These are phyloP conservation scores for Xestobium rufovillosum DNA, from an alignment of 2,888 invertebrate species.

Conservation along the genomic window DNA sequence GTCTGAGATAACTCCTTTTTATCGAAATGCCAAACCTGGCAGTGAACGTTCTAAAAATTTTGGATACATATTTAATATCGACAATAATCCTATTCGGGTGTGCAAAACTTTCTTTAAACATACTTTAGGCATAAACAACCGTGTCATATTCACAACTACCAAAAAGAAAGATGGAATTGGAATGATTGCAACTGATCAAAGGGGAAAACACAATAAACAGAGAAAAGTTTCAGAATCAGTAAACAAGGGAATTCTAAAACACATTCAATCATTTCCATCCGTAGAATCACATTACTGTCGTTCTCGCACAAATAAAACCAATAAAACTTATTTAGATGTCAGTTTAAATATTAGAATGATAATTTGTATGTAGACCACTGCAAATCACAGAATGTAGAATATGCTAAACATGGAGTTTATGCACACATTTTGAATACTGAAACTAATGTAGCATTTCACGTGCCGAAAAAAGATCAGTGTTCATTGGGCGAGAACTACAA, in stretches of 20 bases:
- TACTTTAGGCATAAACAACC: slow-evolving; percentile 4
- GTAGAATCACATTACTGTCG: slow-evolving; percentile 15
- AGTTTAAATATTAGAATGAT: slow-evolving; percentile 14
- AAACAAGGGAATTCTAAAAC: not conserved
- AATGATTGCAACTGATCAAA: not conserved
- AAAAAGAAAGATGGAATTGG: not conserved
- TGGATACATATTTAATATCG: slow-evolving; percentile 1
- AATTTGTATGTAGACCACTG: slow-evolving; percentile 12
- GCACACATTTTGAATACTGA: slow-evolving; percentile 7
- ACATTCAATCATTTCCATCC: slow-evolving; percentile 9
- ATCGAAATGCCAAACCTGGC: slow-evolving; percentile 1
- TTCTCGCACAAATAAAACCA: slow-evolving; percentile 9
- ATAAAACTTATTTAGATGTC: slow-evolving; percentile 16
- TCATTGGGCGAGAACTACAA: slow-evolving; percentile 2
- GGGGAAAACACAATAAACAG: slow-evolving; percentile 2
- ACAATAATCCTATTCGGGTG: not conserved
- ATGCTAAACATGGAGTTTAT: slow-evolving; percentile 4
- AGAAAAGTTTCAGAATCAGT: not conserved
- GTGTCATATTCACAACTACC: not conserved
- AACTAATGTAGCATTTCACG: slow-evolving; percentile 6
- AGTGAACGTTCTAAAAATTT: slow-evolving; percentile 1
- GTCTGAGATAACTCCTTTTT: slow-evolving; percentile 3
- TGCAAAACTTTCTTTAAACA: slow-evolving; percentile 1
- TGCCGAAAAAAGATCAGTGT: slow-evolving; percentile 9
- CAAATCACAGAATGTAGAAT: slow-evolving; percentile 8